Conservation (phyloP, 2,797 vertebrate species). For the Rhinogobio ventralis region DNA sequence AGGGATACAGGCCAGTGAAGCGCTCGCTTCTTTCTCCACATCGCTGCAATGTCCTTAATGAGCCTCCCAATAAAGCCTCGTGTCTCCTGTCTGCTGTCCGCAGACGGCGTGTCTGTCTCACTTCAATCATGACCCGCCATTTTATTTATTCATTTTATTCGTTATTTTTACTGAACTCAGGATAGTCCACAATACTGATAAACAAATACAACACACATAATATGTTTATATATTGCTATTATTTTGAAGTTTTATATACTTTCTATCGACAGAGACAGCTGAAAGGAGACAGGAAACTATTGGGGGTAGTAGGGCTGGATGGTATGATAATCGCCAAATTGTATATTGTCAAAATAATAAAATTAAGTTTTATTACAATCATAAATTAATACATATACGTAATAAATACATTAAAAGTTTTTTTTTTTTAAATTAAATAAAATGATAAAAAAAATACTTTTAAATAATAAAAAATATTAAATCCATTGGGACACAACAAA, state of each 20-base stretch:
- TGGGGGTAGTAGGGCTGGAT: not conserved
- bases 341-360: not conserved
- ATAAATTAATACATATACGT: no score
- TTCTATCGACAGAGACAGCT: slow-evolving; percentile 5
- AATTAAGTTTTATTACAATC: not conserved
- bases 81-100: slow-evolving; percentile 42
- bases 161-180: slow-evolving; percentile 74
- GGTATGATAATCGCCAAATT: not conserved
- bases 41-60: slow-evolving; percentile 82
- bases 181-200: slow-evolving; percentile 81
- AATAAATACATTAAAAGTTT: no score
- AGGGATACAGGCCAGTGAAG: slow-evolving; percentile 77
- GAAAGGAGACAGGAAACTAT: not conserved
- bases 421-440: no score
- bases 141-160: slow-evolving; percentile 71
- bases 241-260: not conserved
- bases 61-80: slow-evolving; percentile 72
- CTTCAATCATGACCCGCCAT: slow-evolving; percentile 74
- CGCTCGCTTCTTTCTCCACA: slow-evolving; percentile 73
- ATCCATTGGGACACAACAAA: not conserved
- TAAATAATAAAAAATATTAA: not conserved
- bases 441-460: not conserved
- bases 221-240: slow-evolving; percentile 71
- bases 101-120: slow-evolving; percentile 69
- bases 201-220: slow-evolving; percentile 81